Evolutionary conservation across 2,888 invertebrate species (phyloP).

Genomic region (Argynnis bischoffii): DNA sequence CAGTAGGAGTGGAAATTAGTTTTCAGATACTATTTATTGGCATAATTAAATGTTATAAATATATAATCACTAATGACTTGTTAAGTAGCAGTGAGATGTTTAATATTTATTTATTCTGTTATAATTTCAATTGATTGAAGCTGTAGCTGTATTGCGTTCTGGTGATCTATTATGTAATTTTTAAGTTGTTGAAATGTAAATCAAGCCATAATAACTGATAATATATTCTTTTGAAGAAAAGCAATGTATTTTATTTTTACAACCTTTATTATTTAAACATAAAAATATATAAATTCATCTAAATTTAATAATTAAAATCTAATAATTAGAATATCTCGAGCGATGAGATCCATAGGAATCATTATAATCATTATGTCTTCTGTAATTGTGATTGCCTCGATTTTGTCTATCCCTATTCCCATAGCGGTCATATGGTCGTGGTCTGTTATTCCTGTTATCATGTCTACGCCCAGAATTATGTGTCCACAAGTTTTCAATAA

Average conservation of each 20-base stretch:
- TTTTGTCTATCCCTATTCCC: conserved; percentile 46
- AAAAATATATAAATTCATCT: conserved; percentile 5
- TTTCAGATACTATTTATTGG: conserved; percentile 63
- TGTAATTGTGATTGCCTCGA: conserved; percentile 43
- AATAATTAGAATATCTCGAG: conserved; percentile 25
- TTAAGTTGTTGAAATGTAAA: conserved; percentile 82
- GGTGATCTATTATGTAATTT: conserved; percentile 79
- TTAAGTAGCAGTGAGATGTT: conserved; percentile 78
- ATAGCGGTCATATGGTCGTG: conserved; percentile 51
- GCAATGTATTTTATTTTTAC: conserved; percentile 49
- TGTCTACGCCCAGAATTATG: conserved; percentile 56
- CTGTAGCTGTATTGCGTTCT: conserved; percentile 78
- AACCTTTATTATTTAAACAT: conserved; percentile 23
- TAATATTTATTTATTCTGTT: conserved; percentile 77
- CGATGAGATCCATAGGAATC: conserved; percentile 35
- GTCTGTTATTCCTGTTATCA: conserved; percentile 55
- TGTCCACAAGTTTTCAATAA: conserved; percentile 82
- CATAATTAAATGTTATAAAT: conserved; percentile 80
- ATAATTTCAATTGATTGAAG: conserved; percentile 66
- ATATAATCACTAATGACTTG: conserved; percentile 73
- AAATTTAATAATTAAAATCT: no score
- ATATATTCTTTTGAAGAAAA: conserved; percentile 80
- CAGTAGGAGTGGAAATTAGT: conserved; percentile 58
- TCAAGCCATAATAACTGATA: conserved; percentile 82
- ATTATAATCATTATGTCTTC: conserved; percentile 40